These are phyloP conservation scores for Chloromyia formosa DNA, from an alignment of 2,888 invertebrate genomes.

Conservation along the genomic window DNA sequence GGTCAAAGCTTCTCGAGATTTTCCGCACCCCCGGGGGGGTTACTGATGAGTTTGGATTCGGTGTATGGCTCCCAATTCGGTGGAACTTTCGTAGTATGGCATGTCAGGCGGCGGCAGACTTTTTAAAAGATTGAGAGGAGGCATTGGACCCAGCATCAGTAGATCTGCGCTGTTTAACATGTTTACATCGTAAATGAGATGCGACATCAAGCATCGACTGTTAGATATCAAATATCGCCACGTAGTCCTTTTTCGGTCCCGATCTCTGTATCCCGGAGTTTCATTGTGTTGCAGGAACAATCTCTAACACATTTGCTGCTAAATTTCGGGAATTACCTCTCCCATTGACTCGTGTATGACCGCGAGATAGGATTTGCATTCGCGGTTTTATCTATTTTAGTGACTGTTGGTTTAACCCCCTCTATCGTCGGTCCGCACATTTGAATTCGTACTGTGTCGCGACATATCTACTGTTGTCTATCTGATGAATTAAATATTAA, in stretches of 20 bases:
- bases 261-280: too few relatives aligned
- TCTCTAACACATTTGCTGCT: not conserved
- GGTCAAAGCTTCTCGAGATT: not conserved
- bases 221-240: not conserved
- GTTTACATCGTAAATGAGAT: constrained; percentile 47
- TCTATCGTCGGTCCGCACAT: not conserved
- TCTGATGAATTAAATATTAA: too few relatives aligned
- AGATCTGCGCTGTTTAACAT: constrained; percentile 47
- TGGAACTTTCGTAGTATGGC: constrained; percentile 36
- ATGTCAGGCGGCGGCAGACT: constrained; percentile 9
- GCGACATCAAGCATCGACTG: constrained; percentile 12
- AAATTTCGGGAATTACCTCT: not conserved
- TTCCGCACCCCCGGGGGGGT: not conserved
- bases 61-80: constrained; percentile 10
- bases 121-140: not conserved
- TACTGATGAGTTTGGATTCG: not conserved
- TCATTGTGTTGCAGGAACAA: not conserved
- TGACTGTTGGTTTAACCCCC: not conserved
- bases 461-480: too few relatives aligned
- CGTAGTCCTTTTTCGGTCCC: constrained; percentile 1
- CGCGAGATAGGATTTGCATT: constrained; percentile 17
- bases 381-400: constrained; percentile 4
- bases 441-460: not conserved
- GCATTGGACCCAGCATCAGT: constrained; percentile 46
- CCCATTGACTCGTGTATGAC: not conserved